Conservation (phyloP, 2,797 vertebrate species). For the Acrossocheilus fasciatus region DNA sequence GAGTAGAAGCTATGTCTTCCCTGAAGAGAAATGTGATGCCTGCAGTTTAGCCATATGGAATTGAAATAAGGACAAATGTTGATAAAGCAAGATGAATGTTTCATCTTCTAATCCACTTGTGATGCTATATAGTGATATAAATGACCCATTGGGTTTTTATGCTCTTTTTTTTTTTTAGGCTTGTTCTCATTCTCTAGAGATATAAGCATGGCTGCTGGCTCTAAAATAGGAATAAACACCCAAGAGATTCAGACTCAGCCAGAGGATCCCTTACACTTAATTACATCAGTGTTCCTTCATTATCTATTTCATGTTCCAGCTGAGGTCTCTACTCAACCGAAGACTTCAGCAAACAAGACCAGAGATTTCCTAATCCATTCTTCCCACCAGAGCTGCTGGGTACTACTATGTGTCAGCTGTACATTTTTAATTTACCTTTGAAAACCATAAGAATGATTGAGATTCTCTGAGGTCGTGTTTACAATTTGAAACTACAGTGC, state of each 20-base stretch:
- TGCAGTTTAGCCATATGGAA: slow-evolving; percentile 10
- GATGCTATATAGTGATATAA: background rate
- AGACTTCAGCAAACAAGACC: background rate
- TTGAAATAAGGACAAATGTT: background rate
- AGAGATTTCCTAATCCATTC: background rate
- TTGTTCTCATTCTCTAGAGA: slow-evolving; percentile 10
- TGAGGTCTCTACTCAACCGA: background rate
- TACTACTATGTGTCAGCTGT: no score
- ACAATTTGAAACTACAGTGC: background rate
- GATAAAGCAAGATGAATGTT: background rate
- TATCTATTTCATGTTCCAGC: slow-evolving; percentile 31
- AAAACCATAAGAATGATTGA: background rate
- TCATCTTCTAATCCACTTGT: background rate
- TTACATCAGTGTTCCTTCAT: slow-evolving; percentile 48
- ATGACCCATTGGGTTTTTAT: slow-evolving; percentile 6
- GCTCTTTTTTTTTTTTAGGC: slow-evolving; percentile 6
- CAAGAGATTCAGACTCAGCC: slow-evolving; percentile 2
- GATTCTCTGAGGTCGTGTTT: background rate
- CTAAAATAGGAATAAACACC: slow-evolving; percentile 9
- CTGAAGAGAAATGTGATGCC: background rate
- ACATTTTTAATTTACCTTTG: background rate
- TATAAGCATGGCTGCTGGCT: background rate
- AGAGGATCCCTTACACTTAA: slow-evolving; percentile 47
- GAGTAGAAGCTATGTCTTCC: background rate
- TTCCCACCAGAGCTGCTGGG: background rate